phyloP scores from a whole-genome alignment of 2,797 vertebrate species.

The Sciurus vulgaris region DNA sequence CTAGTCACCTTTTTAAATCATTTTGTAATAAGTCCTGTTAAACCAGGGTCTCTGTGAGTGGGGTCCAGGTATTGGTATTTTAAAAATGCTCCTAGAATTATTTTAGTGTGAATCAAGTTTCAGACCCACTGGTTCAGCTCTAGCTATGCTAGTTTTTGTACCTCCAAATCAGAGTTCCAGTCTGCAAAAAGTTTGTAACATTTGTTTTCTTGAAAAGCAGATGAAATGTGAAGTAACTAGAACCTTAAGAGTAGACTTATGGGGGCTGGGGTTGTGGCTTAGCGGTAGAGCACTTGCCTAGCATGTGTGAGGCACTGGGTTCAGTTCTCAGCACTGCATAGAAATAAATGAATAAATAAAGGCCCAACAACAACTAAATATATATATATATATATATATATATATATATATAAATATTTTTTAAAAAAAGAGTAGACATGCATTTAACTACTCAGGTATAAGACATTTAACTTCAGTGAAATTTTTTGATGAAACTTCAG shows the following conservation, averaged over 20 bases:
- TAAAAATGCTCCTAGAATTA: conserved; percentile 31
- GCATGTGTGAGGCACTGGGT: too few relatives aligned
- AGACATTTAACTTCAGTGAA: conserved; percentile 33
- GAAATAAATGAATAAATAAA: too few relatives aligned
- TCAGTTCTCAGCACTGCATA: too few relatives aligned
- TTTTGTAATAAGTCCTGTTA: conserved; percentile 57
- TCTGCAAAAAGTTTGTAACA: conserved; percentile 9
- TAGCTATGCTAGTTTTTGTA: conserved; percentile 38
- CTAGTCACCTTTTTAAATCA: conserved; percentile 52
- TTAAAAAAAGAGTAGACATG: too few relatives aligned
- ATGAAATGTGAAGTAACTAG: conserved; percentile 51
- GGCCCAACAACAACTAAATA: too few relatives aligned
- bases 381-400: too few relatives aligned
- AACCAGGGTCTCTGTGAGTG: conserved; percentile 44
- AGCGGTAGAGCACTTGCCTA: too few relatives aligned
- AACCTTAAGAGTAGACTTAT: conserved; percentile 52
- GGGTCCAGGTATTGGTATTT: conserved; percentile 18
- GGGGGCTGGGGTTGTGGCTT: too few relatives aligned
- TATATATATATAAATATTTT: too few relatives aligned
- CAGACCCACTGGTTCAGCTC: conserved; percentile 13
- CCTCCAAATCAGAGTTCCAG: not conserved
- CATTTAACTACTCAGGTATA: conserved; percentile 26
- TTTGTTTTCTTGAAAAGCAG: conserved; percentile 42
- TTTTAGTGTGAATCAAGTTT: conserved; percentile 55
- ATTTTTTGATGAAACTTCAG: conserved; percentile 11